Base-by-base conservation (phyloP, 2,113 vertebrate species). In the Balaeniceps rex region DNA sequence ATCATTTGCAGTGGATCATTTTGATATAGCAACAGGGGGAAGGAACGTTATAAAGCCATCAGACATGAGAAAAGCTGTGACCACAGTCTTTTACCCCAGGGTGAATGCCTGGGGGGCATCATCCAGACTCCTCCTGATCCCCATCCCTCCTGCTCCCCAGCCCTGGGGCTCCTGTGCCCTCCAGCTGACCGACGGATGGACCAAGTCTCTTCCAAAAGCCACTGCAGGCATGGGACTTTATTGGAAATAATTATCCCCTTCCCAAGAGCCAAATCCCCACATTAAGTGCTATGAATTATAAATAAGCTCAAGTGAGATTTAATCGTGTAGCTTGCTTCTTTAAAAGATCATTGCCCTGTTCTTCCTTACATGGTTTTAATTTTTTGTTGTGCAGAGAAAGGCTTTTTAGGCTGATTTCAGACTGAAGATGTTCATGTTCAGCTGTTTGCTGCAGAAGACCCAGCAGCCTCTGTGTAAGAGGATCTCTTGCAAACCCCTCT, bases 121-220 rank as follows among this genome's bases (percentile, higher is more conserved):
- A 0, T 36, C 10, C 1, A 1, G 47, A n/a, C 9, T 63, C 9
- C 60, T 55, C 9, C 40, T n/a, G 17, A 6, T 34, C 55, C 46
- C 23, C 18, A 9, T 15, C 46, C 38, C 65, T 54, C 12, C 38
- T 19, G 28, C 24, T 40, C 34, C 54, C 55, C 31, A 49, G 19
- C 9, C 42, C 65, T 4, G 0, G 26, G 28, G 19, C 28, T 34
- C 52, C 38, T 21, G 2, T 19, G 44, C 9, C 23, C 51, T 34
- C 76, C 5, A 1, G 4, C 40, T 19, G 29, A 55, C 17, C 3
- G 4, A 26, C 1, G 2, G 33, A 21, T 2, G 1, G 33, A 61
- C 34, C 25, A 22, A n/a, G 17, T 25, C 46, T 69, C 34, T 87
- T 55, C 90, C 9, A 0, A 63, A 36, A 87, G 55, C 31, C 3